A percentile compares a stretch with the other conserved stretches of the same genome.
Conservation (phyloP, 2,797 vertebrate species). For the Mastacembelus armatus region DNA sequence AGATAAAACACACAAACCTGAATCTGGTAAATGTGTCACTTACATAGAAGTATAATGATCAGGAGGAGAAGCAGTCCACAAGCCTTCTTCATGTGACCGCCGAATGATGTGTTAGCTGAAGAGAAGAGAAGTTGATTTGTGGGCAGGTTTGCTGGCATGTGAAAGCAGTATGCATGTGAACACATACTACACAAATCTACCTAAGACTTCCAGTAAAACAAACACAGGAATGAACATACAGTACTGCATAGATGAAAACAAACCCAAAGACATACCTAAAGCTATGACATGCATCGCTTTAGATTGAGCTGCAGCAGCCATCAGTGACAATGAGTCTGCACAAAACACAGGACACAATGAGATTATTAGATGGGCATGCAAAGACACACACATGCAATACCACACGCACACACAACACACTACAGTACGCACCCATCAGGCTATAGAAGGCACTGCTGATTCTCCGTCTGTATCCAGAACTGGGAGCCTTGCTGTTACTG, state of each 20-base stretch:
- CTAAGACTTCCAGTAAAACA: conserved; percentile 1
- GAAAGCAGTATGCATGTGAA: too few species aligned
- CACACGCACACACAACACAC: not conserved
- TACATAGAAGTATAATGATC: conserved; percentile 59
- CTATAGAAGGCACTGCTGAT: conserved; percentile 33
- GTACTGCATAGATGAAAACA: not conserved
- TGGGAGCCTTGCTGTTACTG: not conserved
- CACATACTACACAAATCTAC: conserved; percentile 12
- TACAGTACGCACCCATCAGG: conserved; percentile 54
- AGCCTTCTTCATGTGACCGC: conserved; percentile 50
- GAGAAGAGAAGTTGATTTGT: conserved; percentile 15
- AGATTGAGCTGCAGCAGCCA: not conserved
- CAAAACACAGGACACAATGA: conserved; percentile 6
- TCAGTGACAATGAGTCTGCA: conserved; percentile 36
- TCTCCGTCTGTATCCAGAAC: conserved; percentile 12
- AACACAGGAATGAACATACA: not conserved
- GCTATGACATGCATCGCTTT: conserved; percentile 30
- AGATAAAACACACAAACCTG: not conserved
- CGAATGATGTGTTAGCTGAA: conserved; percentile 41
- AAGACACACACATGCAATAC: conserved; percentile 9
- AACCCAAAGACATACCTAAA: conserved; percentile 35
- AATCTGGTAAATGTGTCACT: conserved; percentile 42
- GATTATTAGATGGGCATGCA: not conserved
- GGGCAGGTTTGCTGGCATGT: too few species aligned
- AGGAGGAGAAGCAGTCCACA: conserved; percentile 54